phyloP scores from a whole-genome alignment of 2,113 vertebrate genomes.

The Ifrita kowaldi region DNA sequence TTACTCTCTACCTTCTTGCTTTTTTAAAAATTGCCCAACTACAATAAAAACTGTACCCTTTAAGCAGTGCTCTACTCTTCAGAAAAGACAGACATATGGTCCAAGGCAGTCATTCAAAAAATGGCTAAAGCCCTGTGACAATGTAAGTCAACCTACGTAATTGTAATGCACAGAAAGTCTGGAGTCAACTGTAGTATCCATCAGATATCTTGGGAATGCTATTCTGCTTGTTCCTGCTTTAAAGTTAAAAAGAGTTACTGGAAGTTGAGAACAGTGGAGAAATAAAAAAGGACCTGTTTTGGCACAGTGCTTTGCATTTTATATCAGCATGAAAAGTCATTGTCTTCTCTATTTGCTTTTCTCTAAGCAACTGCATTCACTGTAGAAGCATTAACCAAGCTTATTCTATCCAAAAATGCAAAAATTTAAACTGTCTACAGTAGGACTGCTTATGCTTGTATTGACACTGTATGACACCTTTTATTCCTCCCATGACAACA shows the following conservation, averaged over 20 bases:
- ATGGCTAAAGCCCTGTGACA: neutral
- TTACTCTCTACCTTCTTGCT: neutral
- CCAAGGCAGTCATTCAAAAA: neutral
- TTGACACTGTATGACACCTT: rapidly evolving
- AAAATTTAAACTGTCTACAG: neutral
- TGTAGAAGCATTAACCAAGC: neutral
- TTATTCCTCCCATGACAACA: neutral
- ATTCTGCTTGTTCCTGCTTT: neutral
- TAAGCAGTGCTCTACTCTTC: neutral
- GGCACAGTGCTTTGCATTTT: neutral
- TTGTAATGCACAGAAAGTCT: neutral
- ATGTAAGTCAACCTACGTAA: neutral
- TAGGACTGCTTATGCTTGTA: neutral
- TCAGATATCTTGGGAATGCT: neutral
- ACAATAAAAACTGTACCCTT: neutral
- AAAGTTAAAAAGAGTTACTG: neutral
- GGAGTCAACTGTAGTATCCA: neutral
- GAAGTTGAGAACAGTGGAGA: neutral
- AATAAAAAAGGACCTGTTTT: neutral
- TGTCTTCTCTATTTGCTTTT: neutral
- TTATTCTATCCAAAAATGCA: neutral
- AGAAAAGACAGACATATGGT: neutral
- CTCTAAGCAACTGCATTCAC: neutral
- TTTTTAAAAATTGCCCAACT: neutral
- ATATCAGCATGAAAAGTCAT: neutral